Evolutionary conservation across 2,888 invertebrate genomes (phyloP), one percentile per base, ranked within the genome.

Genomic region (Caenorhabditis angaria): DNA sequence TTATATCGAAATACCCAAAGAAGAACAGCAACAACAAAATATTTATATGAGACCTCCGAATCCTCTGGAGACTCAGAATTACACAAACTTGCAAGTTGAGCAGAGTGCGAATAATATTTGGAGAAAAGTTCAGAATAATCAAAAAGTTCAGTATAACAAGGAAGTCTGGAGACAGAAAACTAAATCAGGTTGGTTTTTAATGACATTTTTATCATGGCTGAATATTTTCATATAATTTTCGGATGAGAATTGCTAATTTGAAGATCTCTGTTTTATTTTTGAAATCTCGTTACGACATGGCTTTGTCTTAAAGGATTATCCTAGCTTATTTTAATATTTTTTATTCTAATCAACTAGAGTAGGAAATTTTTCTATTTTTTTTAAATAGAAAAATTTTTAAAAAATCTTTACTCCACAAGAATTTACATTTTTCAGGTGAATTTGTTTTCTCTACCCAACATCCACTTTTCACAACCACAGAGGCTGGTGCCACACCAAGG

Each of bases 141-240:
- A 66, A 29, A 66, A 71, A 61, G 61, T 72, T 50, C 69, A 77
- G 41, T 77, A 75, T 56, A 75, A 75, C 63, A 77, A 75, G 61
- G 70, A 77, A 50, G 53, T 70, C 24, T 75, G 77, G 72, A 61
- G 57, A 50, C 69, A 77, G 53, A 77, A 72, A 58, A 68, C 54
- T 48, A 56, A 61, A 28, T 58, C 65, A 24, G 69, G 64, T 66
- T 25, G 25, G 69, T 41, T 41, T 41, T 41, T 14, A 18, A 12
- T n/a, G n/a, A n/a, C n/a, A 41, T 5, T 41, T 41, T 10, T 10
- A 10, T 14, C 18, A 18, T 41, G 3, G 5, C 18, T 41, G 41
- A 41, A 32, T 32, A 8, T 32, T 32, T 32, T 10, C 5, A 8
- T 32, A 32, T n/a, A n/a, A n/a, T n/a, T n/a, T n/a, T n/a, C n/a